Evolutionary conservation across 2,888 invertebrate genomes (phyloP).

Genomic region (Antitype chi): DNA sequence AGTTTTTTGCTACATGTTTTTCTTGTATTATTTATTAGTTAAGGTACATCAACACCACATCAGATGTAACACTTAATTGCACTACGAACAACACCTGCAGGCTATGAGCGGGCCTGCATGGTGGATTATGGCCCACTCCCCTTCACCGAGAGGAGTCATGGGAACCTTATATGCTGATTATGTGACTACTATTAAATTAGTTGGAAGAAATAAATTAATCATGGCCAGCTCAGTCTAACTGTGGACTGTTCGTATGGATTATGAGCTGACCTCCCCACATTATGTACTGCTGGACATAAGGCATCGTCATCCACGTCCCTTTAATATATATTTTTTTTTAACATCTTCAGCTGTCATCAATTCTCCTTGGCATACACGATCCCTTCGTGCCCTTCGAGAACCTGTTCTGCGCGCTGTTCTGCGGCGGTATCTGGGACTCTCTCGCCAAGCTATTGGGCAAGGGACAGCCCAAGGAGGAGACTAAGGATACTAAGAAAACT

Average conservation of each 20-base stretch:
- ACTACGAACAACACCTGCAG: too few relatives aligned
- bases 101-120: too few relatives aligned
- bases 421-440: conserved; percentile 99
- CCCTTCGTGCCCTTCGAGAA: conserved; percentile 99
- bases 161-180: not conserved
- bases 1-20: too few relatives aligned
- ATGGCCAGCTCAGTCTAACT: not conserved
- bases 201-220: too few relatives aligned
- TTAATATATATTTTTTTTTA: too few relatives aligned
- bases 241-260: not conserved
- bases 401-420: conserved; percentile 98
- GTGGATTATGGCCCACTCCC: not conserved
- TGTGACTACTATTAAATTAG: not conserved
- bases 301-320: too few relatives aligned
- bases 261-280: not conserved
- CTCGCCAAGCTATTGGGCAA: conserved; percentile 96
- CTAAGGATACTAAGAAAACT: conserved; percentile 95
- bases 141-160: not conserved
- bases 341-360: conserved; percentile 94
- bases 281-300: not conserved
- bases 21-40: too few relatives aligned
- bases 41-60: too few relatives aligned
- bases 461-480: conserved; percentile 95
- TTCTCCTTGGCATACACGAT: conserved; percentile 99
- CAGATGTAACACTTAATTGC: too few relatives aligned